Evolutionary conservation across 2,113 vertebrate genomes (phyloP).

Genomic region (Circaetus gallicus): DNA sequence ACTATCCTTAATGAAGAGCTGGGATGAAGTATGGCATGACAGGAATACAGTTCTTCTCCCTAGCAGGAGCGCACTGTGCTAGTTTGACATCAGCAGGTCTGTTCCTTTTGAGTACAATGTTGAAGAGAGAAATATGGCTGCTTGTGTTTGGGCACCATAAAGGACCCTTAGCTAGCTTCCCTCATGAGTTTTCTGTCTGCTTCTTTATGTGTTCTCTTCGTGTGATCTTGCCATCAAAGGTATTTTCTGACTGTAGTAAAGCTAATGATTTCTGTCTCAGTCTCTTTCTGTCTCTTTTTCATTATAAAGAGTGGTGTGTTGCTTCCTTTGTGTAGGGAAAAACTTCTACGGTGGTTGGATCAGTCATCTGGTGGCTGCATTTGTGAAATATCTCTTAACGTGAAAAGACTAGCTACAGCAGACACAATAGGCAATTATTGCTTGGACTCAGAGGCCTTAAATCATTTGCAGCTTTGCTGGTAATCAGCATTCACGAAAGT

Average conservation of each 20-base stretch:
- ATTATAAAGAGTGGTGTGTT: constrained; percentile 19
- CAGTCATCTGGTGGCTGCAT: constrained; percentile 47
- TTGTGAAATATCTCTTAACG: constrained; percentile 30
- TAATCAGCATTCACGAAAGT: constrained; percentile 16
- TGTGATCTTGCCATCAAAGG: constrained; percentile 61
- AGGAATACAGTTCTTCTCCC: background rate
- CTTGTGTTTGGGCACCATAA: background rate
- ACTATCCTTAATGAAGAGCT: background rate
- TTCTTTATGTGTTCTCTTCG: background rate
- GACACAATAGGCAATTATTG: constrained; percentile 63
- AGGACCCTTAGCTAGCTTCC: constrained; percentile 11
- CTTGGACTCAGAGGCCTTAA: constrained; percentile 25
- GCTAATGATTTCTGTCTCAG: constrained; percentile 50
- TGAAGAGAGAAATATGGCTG: background rate
- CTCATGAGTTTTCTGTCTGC: background rate
- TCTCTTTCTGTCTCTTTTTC: constrained; percentile 16
- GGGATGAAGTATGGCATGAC: background rate
- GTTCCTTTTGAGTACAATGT: background rate
- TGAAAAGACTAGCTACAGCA: constrained; percentile 42
- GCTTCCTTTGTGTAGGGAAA: constrained; percentile 37
- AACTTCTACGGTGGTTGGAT: constrained; percentile 25
- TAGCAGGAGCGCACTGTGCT: background rate
- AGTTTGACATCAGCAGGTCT: background rate
- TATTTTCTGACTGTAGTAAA: constrained; percentile 38
- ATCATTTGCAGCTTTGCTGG: constrained; percentile 44